Base-by-base conservation (phyloP, 2,113 vertebrate species). In the Sylvia atricapilla region DNA sequence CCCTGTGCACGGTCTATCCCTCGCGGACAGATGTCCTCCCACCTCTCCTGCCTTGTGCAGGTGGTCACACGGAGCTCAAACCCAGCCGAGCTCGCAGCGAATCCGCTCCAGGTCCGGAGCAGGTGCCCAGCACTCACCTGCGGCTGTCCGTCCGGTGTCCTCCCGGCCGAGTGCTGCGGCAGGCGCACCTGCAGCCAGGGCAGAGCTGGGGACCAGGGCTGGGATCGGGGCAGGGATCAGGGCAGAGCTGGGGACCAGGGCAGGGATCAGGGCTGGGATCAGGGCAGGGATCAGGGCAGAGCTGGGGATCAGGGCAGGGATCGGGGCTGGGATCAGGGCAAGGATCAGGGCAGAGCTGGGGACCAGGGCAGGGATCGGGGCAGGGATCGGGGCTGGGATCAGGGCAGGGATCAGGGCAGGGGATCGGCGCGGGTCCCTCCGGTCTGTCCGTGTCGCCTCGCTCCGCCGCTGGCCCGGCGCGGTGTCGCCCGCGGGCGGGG, bases 51-150 rank as follows among this genome's bases (percentile, higher is more conserved):
- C 68, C 46, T 8, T 7, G 9, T 5, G 27, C 66, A 77, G 75
- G 44, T 5, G 50, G 70, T 9, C 50, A 4, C n/a, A 9, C 46
- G 70, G 37, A 83, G 44, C n/a, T 78, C 84, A 10, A 39, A 17
- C 21, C 5, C 63, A 8, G 53, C 11, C 8, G 6, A 23, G 13
- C 46, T 44, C 67, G 6, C 72, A 49, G 73, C 19, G 69, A 44
- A 28, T 4, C 1, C 64, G n/a, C 46, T 24, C 18, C 73, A 47
- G 27, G 15, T 3, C 4, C 31, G 7, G 14, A 28, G 30, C 33
- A 33, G 35, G 39, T 10, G 9, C 30, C 18, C 28, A 13, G 44
- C 74, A 78, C 96, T 89, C 80, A 96, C 96, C 96, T 79, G 82
- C 27, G 30, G 44, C 22, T 44, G 14, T 10, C 46, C 12, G 18